Evolutionary conservation across 1,140 invertebrate species (phyloP).

Genomic region (Oryctes rhinoceros): DNA sequence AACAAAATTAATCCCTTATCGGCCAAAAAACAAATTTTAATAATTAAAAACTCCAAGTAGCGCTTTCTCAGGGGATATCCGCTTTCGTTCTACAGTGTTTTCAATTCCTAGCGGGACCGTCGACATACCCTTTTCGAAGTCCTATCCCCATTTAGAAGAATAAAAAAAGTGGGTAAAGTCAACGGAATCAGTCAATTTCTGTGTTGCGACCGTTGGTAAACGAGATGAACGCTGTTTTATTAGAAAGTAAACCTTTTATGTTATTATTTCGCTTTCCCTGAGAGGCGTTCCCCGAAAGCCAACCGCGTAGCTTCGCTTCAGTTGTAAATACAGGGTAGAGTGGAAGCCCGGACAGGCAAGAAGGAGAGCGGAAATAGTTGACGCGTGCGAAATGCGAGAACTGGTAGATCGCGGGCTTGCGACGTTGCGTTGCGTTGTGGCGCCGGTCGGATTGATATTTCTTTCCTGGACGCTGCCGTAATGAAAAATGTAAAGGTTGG

Average conservation of each 20-base stretch:
- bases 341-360: neutral
- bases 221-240: constrained; percentile 3
- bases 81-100: too few relatives aligned
- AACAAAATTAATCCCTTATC: neutral
- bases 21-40: neutral
- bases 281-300: neutral
- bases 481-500: constrained; percentile 24
- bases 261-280: neutral
- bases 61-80: neutral
- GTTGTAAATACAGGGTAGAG: neutral
- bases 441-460: neutral
- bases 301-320: neutral
- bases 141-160: too few relatives aligned
- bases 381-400: neutral
- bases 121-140: too few relatives aligned
- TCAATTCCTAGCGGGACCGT: too few relatives aligned
- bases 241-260: constrained; percentile 15
- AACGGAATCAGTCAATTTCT: neutral
- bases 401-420: neutral
- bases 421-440: too few relatives aligned
- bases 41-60: neutral
- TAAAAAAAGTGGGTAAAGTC: too few relatives aligned
- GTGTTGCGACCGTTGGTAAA: neutral
- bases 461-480: neutral
- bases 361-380: neutral